A percentile compares a stretch with the other conserved stretches of the same genome.
Conservation (phyloP, 2,797 vertebrate genomes). For the Bradypodion pumilum region DNA sequence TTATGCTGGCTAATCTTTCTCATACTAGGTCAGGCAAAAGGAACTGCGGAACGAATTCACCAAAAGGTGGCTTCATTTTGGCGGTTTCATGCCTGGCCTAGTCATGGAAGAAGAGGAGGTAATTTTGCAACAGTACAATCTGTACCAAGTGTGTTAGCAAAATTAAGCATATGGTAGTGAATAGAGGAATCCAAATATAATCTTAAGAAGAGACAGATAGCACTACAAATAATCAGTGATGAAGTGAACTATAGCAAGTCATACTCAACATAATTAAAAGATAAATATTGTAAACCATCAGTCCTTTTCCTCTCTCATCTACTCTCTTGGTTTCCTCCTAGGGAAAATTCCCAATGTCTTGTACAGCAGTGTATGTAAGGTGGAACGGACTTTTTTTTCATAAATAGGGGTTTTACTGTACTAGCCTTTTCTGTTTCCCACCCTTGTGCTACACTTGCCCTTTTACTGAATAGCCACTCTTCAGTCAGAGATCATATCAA, state of each 20-base stretch:
- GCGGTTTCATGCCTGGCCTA: no score
- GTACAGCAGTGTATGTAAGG: background rate
- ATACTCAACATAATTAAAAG: background rate
- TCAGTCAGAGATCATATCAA: no score
- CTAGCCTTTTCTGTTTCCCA: no score
- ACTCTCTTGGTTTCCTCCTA: background rate
- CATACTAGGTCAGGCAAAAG: no score
- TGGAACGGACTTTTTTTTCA: no score
- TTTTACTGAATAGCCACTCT: no score
- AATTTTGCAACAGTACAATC: slow-evolving; percentile 53
- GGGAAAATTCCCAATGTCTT: background rate
- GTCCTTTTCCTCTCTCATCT: background rate
- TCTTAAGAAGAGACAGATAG: background rate
- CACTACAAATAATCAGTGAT: background rate
- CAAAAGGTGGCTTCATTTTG: no score
- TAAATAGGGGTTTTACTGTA: no score
- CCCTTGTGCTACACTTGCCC: no score
- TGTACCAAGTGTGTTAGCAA: slow-evolving; percentile 34
- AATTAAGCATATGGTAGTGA: slow-evolving; percentile 46
- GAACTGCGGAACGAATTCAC: no score
- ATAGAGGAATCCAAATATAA: background rate
- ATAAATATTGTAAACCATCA: background rate
- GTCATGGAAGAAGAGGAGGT: slow-evolving; percentile 38
- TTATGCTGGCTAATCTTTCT: no score
- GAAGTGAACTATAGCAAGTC: background rate